Evolutionary conservation across 2,113 vertebrate genomes (phyloP).

Genomic region (Podarcis cretensis): DNA sequence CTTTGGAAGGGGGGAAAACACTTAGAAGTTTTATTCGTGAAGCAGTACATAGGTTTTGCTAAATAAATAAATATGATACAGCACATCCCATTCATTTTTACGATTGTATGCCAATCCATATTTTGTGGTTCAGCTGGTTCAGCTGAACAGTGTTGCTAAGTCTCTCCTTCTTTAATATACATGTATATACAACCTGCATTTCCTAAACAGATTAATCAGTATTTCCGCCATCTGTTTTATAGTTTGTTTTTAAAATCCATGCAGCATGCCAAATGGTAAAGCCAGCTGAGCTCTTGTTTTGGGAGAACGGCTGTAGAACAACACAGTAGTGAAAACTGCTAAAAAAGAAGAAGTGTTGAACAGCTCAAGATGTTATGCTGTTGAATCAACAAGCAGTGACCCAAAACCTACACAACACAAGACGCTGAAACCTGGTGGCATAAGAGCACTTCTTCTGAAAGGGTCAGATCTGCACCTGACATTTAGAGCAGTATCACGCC

Average conservation of each 20-base stretch:
- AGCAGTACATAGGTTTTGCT: no score
- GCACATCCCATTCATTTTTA: constrained; percentile 40
- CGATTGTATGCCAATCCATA: constrained; percentile 28
- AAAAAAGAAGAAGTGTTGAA: constrained; percentile 34
- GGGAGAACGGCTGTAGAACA: constrained; percentile 51
- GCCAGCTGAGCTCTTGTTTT: constrained; percentile 54
- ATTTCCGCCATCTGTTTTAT: constrained; percentile 79
- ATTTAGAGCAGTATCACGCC: no score
- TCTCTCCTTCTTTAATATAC: constrained; percentile 64
- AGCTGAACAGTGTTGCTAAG: constrained; percentile 67
- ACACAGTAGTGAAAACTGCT: constrained; percentile 50
- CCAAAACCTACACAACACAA: background rate
- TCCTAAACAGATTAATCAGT: constrained; percentile 75
- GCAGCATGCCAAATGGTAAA: constrained; percentile 68
- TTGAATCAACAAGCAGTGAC: constrained; percentile 14
- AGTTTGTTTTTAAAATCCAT: constrained; percentile 72
- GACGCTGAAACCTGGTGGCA: background rate
- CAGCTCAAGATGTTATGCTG: constrained; percentile 10
- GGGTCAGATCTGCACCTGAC: no score
- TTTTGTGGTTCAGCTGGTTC: constrained; percentile 71
- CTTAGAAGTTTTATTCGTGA: no score
- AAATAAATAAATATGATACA: no score
- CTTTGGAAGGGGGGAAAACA: background rate
- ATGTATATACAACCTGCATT: constrained; percentile 69
- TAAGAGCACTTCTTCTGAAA: background rate